Evolutionary conservation across 2,888 invertebrate species (phyloP).

Genomic region (Drosophila fungiperda): DNA sequence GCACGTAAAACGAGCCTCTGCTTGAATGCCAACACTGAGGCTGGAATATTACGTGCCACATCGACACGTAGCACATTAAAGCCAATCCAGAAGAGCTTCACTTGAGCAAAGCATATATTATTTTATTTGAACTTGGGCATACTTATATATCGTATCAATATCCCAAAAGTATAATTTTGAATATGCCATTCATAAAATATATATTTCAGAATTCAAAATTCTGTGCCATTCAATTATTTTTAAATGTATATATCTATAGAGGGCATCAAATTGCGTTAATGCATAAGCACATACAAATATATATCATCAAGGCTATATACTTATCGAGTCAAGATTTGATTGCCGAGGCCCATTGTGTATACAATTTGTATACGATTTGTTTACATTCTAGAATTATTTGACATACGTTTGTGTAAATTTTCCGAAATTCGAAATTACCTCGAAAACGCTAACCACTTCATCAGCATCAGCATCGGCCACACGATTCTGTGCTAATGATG

Average conservation of each 20-base stretch:
- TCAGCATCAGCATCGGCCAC: neutral
- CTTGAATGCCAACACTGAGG: neutral
- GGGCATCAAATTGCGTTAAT: constrained; percentile 6
- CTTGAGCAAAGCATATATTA: neutral
- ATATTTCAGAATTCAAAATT: neutral
- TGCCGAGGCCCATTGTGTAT: constrained; percentile 35
- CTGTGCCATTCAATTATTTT: neutral
- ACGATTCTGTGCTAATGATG: constrained; percentile 14
- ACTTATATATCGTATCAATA: neutral
- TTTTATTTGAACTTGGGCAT: neutral
- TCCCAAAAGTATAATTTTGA: neutral
- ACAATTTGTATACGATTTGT: constrained; percentile 31
- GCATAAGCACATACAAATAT: neutral
- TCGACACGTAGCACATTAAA: neutral
- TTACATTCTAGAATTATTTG: constrained; percentile 61
- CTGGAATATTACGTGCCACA: neutral
- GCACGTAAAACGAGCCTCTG: neutral
- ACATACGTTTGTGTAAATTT: constrained; percentile 67
- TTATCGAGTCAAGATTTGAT: constrained; percentile 27
- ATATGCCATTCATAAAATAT: neutral
- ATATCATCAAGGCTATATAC: constrained; percentile 40
- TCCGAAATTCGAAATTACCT: constrained; percentile 73
- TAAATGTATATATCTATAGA: neutral
- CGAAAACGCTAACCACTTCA: constrained; percentile 55
- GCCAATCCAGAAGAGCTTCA: neutral